phyloP scores from a whole-genome alignment of 2,888 invertebrate species.

The Synanthedon tipuliformis region DNA sequence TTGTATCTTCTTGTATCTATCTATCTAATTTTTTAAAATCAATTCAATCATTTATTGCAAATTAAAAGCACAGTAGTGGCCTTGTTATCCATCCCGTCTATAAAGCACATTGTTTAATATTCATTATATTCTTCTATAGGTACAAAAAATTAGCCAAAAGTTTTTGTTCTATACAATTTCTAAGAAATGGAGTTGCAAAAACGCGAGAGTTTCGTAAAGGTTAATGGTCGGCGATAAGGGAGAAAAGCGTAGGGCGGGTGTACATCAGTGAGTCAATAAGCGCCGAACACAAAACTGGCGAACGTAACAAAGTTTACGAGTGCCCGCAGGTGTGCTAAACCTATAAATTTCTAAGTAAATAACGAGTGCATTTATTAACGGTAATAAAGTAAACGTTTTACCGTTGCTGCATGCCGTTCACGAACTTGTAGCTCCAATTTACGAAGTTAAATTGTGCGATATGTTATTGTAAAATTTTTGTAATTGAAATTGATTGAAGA shows the following conservation, averaged over 20 bases:
- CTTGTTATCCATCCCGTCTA: no score
- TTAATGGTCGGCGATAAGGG: background rate
- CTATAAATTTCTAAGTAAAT: constrained; percentile 52
- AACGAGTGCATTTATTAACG: constrained; percentile 58
- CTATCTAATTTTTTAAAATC: no score
- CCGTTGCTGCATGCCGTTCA: constrained; percentile 6
- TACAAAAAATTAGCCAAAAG: no score
- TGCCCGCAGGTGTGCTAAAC: constrained; percentile 39
- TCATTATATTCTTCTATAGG: no score
- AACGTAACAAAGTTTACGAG: constrained; percentile 44
- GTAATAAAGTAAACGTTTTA: constrained; percentile 35
- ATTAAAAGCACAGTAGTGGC: no score
- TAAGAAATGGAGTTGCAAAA: no score
- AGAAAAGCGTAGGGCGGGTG: background rate
- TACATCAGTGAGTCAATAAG: constrained; percentile 17
- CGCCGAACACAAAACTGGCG: constrained; percentile 15
- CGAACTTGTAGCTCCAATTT: background rate
- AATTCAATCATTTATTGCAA: no score
- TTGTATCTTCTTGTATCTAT: no score
- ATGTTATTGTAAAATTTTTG: no score
- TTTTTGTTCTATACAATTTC: no score
- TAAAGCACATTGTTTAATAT: no score
- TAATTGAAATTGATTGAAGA: no score
- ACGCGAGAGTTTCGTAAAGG: background rate
- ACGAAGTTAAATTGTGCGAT: background rate